phyloP scores from a whole-genome alignment of 2,888 invertebrate genomes.

The Liodrosophila aerea region DNA sequence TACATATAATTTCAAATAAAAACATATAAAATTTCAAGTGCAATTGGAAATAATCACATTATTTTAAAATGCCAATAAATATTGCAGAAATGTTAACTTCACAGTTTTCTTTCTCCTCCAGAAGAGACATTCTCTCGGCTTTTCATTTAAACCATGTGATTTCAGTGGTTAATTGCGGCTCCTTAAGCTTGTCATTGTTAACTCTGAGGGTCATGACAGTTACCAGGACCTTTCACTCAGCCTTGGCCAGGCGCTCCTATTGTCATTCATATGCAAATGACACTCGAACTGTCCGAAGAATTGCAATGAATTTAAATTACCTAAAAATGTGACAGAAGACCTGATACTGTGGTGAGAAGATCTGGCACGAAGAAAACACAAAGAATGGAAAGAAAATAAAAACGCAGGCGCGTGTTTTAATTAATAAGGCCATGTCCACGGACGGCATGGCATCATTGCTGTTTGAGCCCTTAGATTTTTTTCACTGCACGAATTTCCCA shows the following conservation, averaged over 20 bases:
- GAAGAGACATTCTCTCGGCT: too few species aligned
- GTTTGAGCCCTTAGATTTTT: constrained; percentile 63
- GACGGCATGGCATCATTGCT: constrained; percentile 59
- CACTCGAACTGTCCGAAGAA: constrained; percentile 45
- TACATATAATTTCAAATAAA: background rate
- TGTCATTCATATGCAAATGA: constrained; percentile 65
- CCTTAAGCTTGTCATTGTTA: constrained; percentile 10
- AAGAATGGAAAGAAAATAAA: constrained; percentile 8
- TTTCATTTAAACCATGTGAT: background rate
- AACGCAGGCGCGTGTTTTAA: constrained; percentile 63
- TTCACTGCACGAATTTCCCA: constrained; percentile 66
- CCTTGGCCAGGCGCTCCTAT: constrained; percentile 6
- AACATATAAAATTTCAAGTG: background rate
- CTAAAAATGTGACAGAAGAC: constrained; percentile 34
- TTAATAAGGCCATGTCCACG: constrained; percentile 65
- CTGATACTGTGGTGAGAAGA: background rate
- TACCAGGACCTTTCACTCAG: constrained; percentile 6
- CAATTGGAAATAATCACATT: background rate
- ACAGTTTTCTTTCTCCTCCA: too few species aligned
- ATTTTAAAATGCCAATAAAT: background rate
- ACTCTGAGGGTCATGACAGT: constrained; percentile 25
- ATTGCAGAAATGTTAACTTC: background rate
- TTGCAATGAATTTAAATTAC: constrained; percentile 67
- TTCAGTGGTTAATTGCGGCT: background rate
- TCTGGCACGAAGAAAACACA: background rate